Evolutionary conservation across 2,113 vertebrate genomes (phyloP).

Genomic region (Lamprotornis superbus): DNA sequence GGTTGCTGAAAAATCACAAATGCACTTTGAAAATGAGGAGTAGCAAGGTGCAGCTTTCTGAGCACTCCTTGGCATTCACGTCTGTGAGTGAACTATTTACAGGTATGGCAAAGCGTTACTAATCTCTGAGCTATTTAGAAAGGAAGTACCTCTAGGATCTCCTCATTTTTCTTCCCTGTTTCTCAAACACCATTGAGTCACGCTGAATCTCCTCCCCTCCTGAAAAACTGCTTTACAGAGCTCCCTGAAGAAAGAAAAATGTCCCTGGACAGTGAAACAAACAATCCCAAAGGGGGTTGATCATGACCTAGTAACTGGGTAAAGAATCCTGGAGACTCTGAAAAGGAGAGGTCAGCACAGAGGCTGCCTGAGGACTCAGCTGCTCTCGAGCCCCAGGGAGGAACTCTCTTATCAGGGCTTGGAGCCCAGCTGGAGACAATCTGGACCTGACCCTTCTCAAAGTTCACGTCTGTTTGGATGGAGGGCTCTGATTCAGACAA

Average conservation of each 20-base stretch:
- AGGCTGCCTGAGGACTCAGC: neutral
- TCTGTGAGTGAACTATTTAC: conserved; percentile 3
- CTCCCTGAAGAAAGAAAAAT: neutral
- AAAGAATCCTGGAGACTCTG: neutral
- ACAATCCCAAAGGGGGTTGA: neutral
- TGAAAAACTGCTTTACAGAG: neutral
- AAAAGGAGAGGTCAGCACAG: neutral
- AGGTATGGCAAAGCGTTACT: conserved; percentile 38
- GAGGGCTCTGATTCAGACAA: conserved; percentile 2
- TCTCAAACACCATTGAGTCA: conserved; percentile 45
- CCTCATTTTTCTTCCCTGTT: conserved; percentile 25
- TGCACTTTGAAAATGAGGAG: neutral
- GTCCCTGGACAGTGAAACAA: neutral
- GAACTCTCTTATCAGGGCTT: conserved; percentile 24
- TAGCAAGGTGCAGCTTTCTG: neutral
- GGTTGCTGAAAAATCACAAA: conserved; percentile 23
- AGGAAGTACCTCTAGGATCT: conserved; percentile 66
- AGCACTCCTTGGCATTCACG: neutral
- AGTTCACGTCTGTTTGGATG: conserved; percentile 13
- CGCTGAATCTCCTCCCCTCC: conserved; percentile 3
- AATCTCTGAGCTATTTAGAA: conserved; percentile 53
- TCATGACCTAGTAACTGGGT: conserved; percentile 1
- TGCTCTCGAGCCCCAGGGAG: neutral
- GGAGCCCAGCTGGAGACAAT: conserved; percentile 41
- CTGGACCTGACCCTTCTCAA: conserved; percentile 33